These are phyloP conservation scores for Heptranchias perlo DNA, from an alignment of 2,113 vertebrate species.

Conservation along the genomic window DNA sequence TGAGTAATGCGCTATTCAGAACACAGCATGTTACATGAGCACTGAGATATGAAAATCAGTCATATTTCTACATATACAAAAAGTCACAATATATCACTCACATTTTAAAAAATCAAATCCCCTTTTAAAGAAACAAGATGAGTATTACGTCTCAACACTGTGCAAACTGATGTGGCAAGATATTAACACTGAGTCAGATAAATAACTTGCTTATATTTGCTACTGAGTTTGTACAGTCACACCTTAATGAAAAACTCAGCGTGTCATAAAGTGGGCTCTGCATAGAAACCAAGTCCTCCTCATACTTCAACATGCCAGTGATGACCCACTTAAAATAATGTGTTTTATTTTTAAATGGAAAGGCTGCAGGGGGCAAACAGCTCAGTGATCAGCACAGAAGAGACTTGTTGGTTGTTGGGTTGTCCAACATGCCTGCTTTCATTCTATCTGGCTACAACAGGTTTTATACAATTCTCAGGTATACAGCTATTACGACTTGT, in stretches of 20 bases:
- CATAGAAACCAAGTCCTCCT: neutral
- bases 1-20: neutral
- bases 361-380: neutral
- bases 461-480: neutral
- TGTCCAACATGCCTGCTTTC: neutral
- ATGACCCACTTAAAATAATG: neutral
- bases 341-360: conserved; percentile 4
- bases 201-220: neutral
- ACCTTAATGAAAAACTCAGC: neutral
- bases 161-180: neutral
- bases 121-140: neutral
- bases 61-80: neutral
- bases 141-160: neutral
- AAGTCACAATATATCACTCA: no score
- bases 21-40: neutral
- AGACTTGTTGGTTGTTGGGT: neutral
- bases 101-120: neutral
- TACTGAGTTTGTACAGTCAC: neutral
- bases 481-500: neutral
- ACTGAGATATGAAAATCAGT: neutral
- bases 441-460: no score
- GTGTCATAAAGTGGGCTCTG: neutral
- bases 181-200: neutral
- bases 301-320: neutral
- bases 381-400: neutral